Base-by-base conservation (phyloP, 2,888 invertebrate genomes). In the Molorchus minor region DNA sequence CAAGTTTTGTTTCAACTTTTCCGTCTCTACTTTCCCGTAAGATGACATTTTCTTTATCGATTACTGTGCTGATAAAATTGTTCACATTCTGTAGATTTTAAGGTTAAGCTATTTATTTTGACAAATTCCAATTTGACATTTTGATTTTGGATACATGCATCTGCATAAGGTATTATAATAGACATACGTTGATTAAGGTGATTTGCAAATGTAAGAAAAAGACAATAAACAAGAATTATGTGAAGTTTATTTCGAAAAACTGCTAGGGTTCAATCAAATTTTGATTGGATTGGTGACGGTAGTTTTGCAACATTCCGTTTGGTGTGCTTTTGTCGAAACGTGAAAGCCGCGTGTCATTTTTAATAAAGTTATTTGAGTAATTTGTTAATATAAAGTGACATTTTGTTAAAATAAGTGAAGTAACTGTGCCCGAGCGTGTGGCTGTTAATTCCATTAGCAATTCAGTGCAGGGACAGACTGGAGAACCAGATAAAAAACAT, bases 1-100 rank as follows among this genome's bases (percentile, higher is more conserved):
- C 29, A 90, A 75, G 78, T 90, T 90, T 65, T 85, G 80, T 67
- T 83, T 84, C 25, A 90, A 76, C 71, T 84, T 85, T 59, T 85
- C 84, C 5, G 87, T 90, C 80, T 89, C 89, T 43, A 80, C 80
- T 78, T 82, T 82, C 30, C 86, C 86, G 67, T 83, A 79, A 0
- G 85, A 84, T 66, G 80, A 78, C 67, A 67, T 64, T 13, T 46
- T 58, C 35, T 49, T 53, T 29, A 51, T 41, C 43, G 21, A 25
- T 13, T 38, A 25, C 44, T 41, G n/a, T 52, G 46, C 35, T 56
- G 46, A 46, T 59, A 40, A 57, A 46, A 61, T 57, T 61, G 44
- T 45, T 61, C 55, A 64, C 84, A 84, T 83, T 62, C 52, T 74
- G 21, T 49, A 36, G 33, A 41, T 56, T 69, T 69, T 67, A 51